Conservation (phyloP, 2,113 vertebrate genomes). For the Connochaetes taurinus region DNA sequence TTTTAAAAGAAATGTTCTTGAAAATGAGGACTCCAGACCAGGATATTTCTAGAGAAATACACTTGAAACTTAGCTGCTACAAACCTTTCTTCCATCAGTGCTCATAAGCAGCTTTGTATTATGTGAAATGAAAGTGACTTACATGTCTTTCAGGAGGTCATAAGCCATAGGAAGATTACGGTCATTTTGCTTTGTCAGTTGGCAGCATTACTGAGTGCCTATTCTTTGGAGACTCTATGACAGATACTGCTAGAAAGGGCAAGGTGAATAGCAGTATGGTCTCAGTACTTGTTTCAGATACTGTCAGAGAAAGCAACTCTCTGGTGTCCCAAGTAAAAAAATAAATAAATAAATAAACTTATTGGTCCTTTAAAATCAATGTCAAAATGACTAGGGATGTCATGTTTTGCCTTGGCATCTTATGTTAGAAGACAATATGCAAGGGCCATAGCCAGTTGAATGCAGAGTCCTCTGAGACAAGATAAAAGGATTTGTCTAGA, state of each 20-base stretch:
- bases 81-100: background rate
- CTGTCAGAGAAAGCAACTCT: background rate
- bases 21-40: background rate
- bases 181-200: background rate
- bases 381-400: slow-evolving; percentile 13
- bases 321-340: background rate
- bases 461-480: background rate
- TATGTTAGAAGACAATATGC: slow-evolving; percentile 14
- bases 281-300: background rate
- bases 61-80: background rate
- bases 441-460: background rate
- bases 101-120: background rate
- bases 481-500: slow-evolving; percentile 28
- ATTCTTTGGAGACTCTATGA: background rate
- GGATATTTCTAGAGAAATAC: background rate
- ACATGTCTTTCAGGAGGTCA: background rate
- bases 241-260: background rate
- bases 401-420: background rate
- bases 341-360: background rate
- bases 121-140: background rate
- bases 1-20: background rate
- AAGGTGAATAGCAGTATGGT: background rate
- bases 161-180: background rate
- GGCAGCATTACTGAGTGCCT: background rate
- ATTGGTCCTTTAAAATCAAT: slow-evolving; percentile 37